Evolutionary conservation across 2,113 vertebrate species (phyloP), one percentile per base, ranked within the genome.

Genomic region (Sorex fumeus): DNA sequence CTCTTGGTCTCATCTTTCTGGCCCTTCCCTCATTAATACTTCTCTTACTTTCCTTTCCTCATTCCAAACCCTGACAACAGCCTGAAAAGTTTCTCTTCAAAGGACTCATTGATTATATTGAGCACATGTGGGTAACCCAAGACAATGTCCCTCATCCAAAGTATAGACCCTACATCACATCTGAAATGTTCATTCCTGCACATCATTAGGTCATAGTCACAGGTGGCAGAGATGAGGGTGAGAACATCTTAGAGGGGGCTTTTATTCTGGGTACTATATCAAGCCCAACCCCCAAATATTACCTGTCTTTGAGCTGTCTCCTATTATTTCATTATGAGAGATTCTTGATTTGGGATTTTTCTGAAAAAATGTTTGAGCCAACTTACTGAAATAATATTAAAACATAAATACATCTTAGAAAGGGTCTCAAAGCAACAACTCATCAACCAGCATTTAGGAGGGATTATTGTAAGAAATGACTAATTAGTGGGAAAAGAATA

Each of bases 331-430:
- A 82, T 81, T 40, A 79, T 8, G 4, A 94, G 6, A 71, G 3
- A 70, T 1, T 45, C 36, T 40, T 47, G 43, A 93, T 40, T 84
- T 45, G 57, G 32, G 2, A 43, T 66, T 88, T 3, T n/a, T 87
- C 34, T 87, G 45, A 90, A 82, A 4, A 4, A 93, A 34, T 25
- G 32, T 87, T 57, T 69, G 36, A 70, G 32, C 80, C 40, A 40
- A 72, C 28, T 60, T 90, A 67, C 45, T 36, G 32, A 89, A 30
- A 8, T n/a, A 6, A 36, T 74, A 30, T 67, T 74, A 81, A 76
- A 84, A 76, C 30, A 18, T 7, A 91, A 94, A 84, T 43, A 75
- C 23, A 84, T 47, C 28, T 57, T 64, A 94, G 6, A 91, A 57
- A 25, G 11, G 1, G 32, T 88, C 2, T 60, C 28, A 18, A 1